Conservation (phyloP, 2,888 invertebrate species). For the Camptogramma bilineatum region DNA sequence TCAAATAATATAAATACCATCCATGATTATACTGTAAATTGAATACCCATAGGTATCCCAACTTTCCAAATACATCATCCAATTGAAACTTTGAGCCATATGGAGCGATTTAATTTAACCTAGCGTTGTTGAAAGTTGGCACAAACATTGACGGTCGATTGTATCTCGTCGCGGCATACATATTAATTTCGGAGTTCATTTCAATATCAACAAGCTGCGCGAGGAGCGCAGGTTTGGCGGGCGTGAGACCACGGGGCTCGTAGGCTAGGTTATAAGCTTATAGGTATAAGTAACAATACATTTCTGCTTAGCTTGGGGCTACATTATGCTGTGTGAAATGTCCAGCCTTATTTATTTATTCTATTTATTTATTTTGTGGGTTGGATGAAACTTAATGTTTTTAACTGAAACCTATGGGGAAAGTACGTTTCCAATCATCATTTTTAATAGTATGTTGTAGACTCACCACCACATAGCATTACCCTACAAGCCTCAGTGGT, state of each 20-base stretch:
- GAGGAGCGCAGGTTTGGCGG: conserved; percentile 51
- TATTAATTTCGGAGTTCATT: conserved; percentile 77
- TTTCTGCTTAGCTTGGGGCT: too few relatives aligned
- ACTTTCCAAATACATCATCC: conserved; percentile 34
- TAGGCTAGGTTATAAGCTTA: conserved; percentile 2
- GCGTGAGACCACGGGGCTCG: conserved; percentile 16
- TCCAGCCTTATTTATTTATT: too few relatives aligned
- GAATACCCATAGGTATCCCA: conserved; percentile 1
- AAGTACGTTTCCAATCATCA: too few relatives aligned
- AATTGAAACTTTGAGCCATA: conserved; percentile 33
- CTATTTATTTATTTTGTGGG: too few relatives aligned
- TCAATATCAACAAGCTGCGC: conserved; percentile 74
- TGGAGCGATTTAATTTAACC: conserved; percentile 32
- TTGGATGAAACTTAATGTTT: too few relatives aligned
- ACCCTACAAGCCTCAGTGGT: too few relatives aligned
- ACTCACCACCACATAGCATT: too few relatives aligned
- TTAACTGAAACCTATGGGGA: too few relatives aligned
- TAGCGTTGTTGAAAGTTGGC: conserved; percentile 55
- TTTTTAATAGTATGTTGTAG: too few relatives aligned
- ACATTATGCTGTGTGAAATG: too few relatives aligned
- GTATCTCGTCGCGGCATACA: conserved; percentile 66
- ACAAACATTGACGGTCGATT: conserved; percentile 63
- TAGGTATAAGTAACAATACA: not conserved
- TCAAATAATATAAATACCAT: not conserved
- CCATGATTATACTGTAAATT: not conserved